phyloP scores from a whole-genome alignment of 2,888 invertebrate genomes.

The Aleiodes testaceus region DNA sequence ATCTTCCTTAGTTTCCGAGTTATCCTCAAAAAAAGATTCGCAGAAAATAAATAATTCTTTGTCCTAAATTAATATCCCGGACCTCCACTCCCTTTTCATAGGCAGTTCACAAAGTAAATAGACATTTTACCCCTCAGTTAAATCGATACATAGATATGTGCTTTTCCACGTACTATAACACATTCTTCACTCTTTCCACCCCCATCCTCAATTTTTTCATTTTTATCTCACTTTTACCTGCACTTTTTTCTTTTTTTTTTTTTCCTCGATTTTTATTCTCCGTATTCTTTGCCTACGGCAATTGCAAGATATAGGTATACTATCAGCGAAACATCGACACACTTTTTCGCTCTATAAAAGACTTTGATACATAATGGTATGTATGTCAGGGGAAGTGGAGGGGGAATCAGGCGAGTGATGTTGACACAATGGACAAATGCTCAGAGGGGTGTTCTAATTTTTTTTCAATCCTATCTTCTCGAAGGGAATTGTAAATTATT shows the following conservation, averaged over 20 bases:
- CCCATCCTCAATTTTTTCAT: background rate
- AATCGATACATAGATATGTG: background rate
- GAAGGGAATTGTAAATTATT: background rate
- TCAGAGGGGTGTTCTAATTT: conserved; percentile 14
- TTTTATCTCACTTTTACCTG: conserved; percentile 5
- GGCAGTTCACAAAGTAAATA: conserved; percentile 34
- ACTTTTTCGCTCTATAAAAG: conserved; percentile 22
- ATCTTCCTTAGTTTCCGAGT: no score
- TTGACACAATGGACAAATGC: conserved; percentile 27
- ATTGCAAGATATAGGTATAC: conserved; percentile 8
- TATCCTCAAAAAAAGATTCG: no score
- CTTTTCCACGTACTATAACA: no score
- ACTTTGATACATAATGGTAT: conserved; percentile 14
- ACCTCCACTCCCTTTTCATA: conserved; percentile 43
- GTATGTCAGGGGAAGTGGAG: conserved; percentile 8
- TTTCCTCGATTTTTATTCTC: background rate
- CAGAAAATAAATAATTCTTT: conserved; percentile 48
- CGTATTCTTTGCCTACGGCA: conserved; percentile 1
- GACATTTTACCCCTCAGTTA: conserved; percentile 2
- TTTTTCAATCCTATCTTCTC: background rate
- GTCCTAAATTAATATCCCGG: conserved; percentile 39
- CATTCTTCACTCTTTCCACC: no score
- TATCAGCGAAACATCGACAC: conserved; percentile 23
- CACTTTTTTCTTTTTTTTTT: no score
- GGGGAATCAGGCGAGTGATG: background rate